phyloP scores from a whole-genome alignment of 2,113 vertebrate genomes.

The Apodemus speciosus region DNA sequence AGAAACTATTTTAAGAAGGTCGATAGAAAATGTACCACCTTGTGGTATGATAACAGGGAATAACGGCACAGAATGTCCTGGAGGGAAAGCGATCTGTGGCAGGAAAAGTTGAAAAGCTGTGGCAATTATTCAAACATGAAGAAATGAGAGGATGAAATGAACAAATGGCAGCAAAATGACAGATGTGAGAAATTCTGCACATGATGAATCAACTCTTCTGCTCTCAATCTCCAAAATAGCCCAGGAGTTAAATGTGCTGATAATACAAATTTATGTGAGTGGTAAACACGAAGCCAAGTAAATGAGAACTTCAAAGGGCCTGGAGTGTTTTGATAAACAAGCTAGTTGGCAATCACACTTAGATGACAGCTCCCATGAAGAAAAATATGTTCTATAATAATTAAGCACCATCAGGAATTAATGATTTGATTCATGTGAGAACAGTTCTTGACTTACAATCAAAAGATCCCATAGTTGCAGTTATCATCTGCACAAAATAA shows the following conservation, averaged over 20 bases:
- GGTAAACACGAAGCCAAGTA: conserved; percentile 63
- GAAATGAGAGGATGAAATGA: conserved; percentile 26
- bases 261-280: conserved; percentile 67
- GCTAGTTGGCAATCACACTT: conserved; percentile 65
- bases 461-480: conserved; percentile 28
- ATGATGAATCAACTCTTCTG: conserved; percentile 54
- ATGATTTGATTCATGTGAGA: conserved; percentile 70
- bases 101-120: conserved; percentile 13
- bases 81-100: not conserved
- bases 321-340: conserved; percentile 75
- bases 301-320: conserved; percentile 71
- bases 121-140: conserved; percentile 53
- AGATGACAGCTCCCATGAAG: conserved; percentile 68
- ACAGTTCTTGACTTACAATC: conserved; percentile 34
- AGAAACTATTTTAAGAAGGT: not conserved
- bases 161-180: conserved; percentile 44
- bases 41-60: not conserved
- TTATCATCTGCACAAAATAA: conserved; percentile 60
- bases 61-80: not conserved
- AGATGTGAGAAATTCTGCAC: conserved; percentile 55
- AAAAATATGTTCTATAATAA: conserved; percentile 76
- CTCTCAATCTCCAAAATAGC: conserved; percentile 62
- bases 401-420: conserved; percentile 73
- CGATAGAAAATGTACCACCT: not conserved
- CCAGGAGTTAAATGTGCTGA: conserved; percentile 69